These are phyloP conservation scores for Salarias fasciatus DNA, from an alignment of 2,797 vertebrate species.

Conservation along the genomic window DNA sequence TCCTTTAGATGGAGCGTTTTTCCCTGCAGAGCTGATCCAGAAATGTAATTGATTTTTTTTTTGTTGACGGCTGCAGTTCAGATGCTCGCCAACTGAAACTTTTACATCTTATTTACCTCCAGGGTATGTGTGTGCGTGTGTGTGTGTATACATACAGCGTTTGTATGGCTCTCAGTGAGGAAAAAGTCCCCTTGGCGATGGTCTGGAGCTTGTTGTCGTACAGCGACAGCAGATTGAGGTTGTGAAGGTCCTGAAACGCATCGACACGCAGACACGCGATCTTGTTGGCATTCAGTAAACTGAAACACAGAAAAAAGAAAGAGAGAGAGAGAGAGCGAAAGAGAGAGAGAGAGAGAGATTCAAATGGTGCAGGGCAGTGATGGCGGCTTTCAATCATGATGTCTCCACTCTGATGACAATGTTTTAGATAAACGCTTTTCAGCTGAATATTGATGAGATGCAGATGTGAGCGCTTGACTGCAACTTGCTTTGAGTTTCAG, in stretches of 20 bases:
- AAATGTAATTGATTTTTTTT: not conserved
- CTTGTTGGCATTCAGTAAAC: conserved; percentile 98
- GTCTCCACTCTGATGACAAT: conserved; percentile 42
- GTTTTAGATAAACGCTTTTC: conserved; percentile 53
- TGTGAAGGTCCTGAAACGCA: conserved; percentile 98
- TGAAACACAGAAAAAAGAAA: conserved; percentile 80
- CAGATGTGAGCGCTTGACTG: conserved; percentile 18
- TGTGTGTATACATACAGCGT: conserved; percentile 87
- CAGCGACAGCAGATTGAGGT: conserved; percentile 95
- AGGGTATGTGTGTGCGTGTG: not conserved
- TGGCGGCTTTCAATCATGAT: conserved; percentile 53
- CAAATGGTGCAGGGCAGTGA: conserved; percentile 62
- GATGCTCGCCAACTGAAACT: no score
- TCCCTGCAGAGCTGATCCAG: not conserved
- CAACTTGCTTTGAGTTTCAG: not conserved
- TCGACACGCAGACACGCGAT: conserved; percentile 96
- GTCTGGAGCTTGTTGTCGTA: conserved; percentile 99
- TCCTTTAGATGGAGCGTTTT: no score
- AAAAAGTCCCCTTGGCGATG: conserved; percentile 96
- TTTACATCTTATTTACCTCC: no score
- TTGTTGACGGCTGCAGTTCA: not conserved
- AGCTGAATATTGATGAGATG: conserved; percentile 61
- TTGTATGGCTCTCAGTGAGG: conserved; percentile 93
- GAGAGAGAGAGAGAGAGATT: no score
- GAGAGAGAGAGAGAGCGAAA: no score